phyloP scores from a whole-genome alignment of 2,888 invertebrate genomes.

The Ophion ellenae region DNA sequence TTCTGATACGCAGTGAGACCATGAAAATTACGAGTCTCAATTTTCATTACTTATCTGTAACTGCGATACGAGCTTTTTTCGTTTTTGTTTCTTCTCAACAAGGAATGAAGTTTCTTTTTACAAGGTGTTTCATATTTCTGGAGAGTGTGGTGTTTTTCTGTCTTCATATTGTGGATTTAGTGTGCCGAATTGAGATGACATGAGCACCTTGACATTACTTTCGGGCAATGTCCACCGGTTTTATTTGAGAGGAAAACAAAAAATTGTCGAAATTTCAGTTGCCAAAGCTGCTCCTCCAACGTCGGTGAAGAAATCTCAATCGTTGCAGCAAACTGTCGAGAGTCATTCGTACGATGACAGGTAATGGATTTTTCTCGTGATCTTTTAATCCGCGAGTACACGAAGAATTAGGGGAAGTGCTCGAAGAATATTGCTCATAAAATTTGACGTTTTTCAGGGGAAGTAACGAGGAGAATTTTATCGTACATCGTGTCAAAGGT shows the following conservation, averaged over 20 bases:
- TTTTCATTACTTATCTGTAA: conserved; percentile 48
- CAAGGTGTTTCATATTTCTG: conserved; percentile 39
- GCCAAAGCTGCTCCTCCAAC: conserved; percentile 80
- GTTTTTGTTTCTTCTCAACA: conserved; percentile 50
- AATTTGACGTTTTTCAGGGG: conserved; percentile 73
- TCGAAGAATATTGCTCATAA: neutral
- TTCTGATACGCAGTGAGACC: neutral
- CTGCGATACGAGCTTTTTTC: conserved; percentile 47
- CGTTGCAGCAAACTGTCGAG: conserved; percentile 82
- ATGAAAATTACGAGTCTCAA: conserved; percentile 47
- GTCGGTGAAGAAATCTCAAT: conserved; percentile 83
- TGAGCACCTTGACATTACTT: conserved; percentile 29
- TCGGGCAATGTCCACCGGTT: neutral
- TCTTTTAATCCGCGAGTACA: neutral
- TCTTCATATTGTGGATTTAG: conserved; percentile 45
- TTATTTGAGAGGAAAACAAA: conserved; percentile 18
- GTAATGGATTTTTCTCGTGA: conserved; percentile 67
- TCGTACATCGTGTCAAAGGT: conserved; percentile 92
- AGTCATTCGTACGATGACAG: conserved; percentile 81
- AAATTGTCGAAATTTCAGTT: conserved; percentile 78
- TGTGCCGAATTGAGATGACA: conserved; percentile 44
- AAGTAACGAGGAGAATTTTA: conserved; percentile 88
- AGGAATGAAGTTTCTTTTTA: conserved; percentile 51
- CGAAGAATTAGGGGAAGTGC: neutral
- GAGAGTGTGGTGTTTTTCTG: conserved; percentile 42